A percentile compares a stretch with the other conserved stretches of the same genome.
These are phyloP conservation scores for Amniataba percoides DNA, from an alignment of 2,797 vertebrate species.

Conservation along the genomic window DNA sequence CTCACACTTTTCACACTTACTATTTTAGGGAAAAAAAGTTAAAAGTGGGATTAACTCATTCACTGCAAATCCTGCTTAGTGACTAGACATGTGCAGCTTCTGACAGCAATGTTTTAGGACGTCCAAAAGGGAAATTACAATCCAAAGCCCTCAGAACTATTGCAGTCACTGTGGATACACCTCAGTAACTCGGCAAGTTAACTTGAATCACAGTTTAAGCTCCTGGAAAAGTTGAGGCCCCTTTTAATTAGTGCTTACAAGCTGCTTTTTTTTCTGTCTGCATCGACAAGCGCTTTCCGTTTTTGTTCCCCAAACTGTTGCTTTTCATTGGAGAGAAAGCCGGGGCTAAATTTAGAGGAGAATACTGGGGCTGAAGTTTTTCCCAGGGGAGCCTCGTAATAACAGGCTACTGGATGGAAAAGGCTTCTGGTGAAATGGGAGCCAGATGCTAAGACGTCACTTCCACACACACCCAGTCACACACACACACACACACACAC, in stretches of 20 bases:
- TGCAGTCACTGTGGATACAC: constrained; percentile 13
- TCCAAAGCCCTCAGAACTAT: constrained; percentile 18
- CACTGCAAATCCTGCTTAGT: neutral
- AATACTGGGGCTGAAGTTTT: constrained; percentile 42
- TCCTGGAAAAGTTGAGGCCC: constrained; percentile 35
- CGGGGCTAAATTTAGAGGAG: constrained; percentile 68
- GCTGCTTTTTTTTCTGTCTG: neutral
- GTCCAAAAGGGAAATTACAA: constrained; percentile 26
- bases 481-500: constrained; percentile 1
- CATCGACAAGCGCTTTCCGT: constrained; percentile 26
- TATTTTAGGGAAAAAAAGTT: neutral
- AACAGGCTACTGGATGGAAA: constrained; percentile 67
- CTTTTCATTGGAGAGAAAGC: constrained; percentile 53
- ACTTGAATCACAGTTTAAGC: constrained; percentile 37
- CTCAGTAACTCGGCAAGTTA: constrained; percentile 26
- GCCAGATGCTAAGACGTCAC: constrained; percentile 61
- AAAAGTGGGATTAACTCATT: neutral
- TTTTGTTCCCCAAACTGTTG: constrained; percentile 56
- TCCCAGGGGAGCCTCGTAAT: constrained; percentile 67
- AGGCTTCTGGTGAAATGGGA: constrained; percentile 45
- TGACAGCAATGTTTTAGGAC: neutral
- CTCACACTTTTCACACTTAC: neutral
- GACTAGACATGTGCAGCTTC: constrained; percentile 4
- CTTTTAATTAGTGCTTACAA: constrained; percentile 43
- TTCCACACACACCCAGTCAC: neutral